Conservation (phyloP, 2,888 invertebrate species). For the Drosophila sordidula region DNA sequence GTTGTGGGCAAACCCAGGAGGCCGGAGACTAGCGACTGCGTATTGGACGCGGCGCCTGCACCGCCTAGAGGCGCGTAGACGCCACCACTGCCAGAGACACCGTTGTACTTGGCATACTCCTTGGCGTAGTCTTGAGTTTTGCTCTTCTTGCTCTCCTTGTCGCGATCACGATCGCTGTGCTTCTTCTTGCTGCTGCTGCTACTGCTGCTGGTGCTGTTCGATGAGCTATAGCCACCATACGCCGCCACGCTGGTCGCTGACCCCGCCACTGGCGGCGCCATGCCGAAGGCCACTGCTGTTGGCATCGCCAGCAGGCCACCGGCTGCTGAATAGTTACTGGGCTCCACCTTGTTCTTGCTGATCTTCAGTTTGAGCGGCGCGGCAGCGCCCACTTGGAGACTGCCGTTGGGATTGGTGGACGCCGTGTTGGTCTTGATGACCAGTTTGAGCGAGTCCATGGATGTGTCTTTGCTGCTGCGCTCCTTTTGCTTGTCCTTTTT, state of each 20-base stretch:
- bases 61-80: conserved; percentile 64
- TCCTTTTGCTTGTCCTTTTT: conserved; percentile 87
- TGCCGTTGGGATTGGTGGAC: conserved; percentile 77
- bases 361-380: conserved; percentile 91
- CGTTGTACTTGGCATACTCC: conserved; percentile 82
- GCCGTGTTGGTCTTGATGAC: conserved; percentile 92
- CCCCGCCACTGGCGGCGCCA: conserved; percentile 25
- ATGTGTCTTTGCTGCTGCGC: conserved; percentile 61
- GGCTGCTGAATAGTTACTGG: conserved; percentile 80
- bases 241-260: conserved; percentile 8
- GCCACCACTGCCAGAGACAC: conserved; percentile 45
- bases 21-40: conserved; percentile 31
- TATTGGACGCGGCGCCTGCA: conserved; percentile 68
- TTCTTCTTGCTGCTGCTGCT: conserved; percentile 79
- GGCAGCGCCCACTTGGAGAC: conserved; percentile 48
- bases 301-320: conserved; percentile 29
- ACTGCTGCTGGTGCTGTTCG: conserved; percentile 30
- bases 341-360: conserved; percentile 90
- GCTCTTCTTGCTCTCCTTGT: conserved; percentile 83
- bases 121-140: conserved; percentile 79
- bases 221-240: conserved; percentile 20
- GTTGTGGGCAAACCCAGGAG: conserved; percentile 37
- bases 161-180: conserved; percentile 84
- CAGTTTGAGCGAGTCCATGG: conserved; percentile 85
- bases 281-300: conserved; percentile 33